Evolutionary conservation across 1,140 invertebrate species (phyloP).

Genomic region (Drosophila burlai): DNA sequence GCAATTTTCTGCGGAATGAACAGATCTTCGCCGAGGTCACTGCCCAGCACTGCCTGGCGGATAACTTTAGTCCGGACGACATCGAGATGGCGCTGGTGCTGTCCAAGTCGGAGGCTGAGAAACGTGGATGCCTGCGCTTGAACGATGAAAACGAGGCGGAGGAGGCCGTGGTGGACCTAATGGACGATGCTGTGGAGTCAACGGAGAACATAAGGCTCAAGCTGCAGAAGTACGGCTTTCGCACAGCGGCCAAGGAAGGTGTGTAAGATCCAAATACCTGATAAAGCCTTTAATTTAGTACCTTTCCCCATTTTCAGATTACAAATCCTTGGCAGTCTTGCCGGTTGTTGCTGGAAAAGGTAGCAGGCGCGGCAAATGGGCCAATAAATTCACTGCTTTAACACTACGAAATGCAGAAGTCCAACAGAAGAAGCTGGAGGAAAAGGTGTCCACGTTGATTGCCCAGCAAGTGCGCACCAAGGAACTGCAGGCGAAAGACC

Average conservation of each 20-base stretch:
- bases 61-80: constrained; percentile 78
- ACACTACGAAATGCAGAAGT: constrained; percentile 62
- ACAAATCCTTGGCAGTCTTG: constrained; percentile 48
- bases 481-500: constrained; percentile 1
- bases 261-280: neutral
- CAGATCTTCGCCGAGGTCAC: constrained; percentile 76
- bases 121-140: constrained; percentile 25
- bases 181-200: constrained; percentile 19
- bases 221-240: constrained; percentile 74
- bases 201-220: constrained; percentile 59
- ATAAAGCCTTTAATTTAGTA: neutral
- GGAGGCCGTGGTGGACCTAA: constrained; percentile 51
- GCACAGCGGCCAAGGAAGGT: constrained; percentile 68
- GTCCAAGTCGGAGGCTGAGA: constrained; percentile 76
- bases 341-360: constrained; percentile 30
- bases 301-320: constrained; percentile 45
- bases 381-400: constrained; percentile 77
- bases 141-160: constrained; percentile 28
- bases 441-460: constrained; percentile 55
- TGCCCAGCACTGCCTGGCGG: constrained; percentile 73
- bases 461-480: constrained; percentile 53
- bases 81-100: constrained; percentile 80
- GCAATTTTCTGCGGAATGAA: constrained; percentile 76
- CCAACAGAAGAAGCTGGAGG: constrained; percentile 62
- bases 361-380: constrained; percentile 62